A percentile compares a stretch with the other conserved stretches of the same genome.
Evolutionary conservation across 2,888 invertebrate genomes (phyloP).

Genomic region (Eupeodes latifasciatus): DNA sequence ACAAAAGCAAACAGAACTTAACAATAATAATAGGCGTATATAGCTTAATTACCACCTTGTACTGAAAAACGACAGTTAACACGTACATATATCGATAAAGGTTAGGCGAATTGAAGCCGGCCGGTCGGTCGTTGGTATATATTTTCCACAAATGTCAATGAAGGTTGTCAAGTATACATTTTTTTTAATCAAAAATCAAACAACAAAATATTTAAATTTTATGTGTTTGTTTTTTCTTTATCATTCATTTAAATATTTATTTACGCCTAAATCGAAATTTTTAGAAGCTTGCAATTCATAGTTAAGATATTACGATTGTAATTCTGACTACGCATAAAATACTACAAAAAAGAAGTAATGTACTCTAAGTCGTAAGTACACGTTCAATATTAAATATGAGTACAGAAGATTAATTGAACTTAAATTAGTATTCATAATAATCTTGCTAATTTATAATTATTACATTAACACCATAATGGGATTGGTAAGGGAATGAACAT

Average conservation of each 20-base stretch:
- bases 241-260: slow-evolving; percentile 41
- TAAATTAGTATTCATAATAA: slow-evolving; percentile 45
- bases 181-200: background rate
- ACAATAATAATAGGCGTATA: background rate
- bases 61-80: slow-evolving; percentile 14
- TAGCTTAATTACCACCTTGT: slow-evolving; percentile 15
- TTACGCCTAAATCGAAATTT: background rate
- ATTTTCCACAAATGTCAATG: slow-evolving; percentile 20
- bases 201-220: slow-evolving; percentile 9
- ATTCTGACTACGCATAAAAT: slow-evolving; percentile 5
- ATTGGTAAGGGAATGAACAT: background rate
- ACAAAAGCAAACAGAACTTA: background rate
- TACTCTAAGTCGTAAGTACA: background rate
- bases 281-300: background rate
- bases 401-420: slow-evolving; percentile 4
- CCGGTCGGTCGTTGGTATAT: slow-evolving; percentile 16
- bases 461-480: background rate
- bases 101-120: background rate
- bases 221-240: slow-evolving; percentile 34
- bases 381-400: slow-evolving; percentile 5
- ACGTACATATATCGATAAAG: background rate
- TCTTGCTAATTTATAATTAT: background rate
- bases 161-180: background rate
- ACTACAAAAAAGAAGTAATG: background rate
- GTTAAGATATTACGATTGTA: background rate